Conservation (phyloP, 2,797 vertebrate species). For the Poeciliopsis infans region DNA sequence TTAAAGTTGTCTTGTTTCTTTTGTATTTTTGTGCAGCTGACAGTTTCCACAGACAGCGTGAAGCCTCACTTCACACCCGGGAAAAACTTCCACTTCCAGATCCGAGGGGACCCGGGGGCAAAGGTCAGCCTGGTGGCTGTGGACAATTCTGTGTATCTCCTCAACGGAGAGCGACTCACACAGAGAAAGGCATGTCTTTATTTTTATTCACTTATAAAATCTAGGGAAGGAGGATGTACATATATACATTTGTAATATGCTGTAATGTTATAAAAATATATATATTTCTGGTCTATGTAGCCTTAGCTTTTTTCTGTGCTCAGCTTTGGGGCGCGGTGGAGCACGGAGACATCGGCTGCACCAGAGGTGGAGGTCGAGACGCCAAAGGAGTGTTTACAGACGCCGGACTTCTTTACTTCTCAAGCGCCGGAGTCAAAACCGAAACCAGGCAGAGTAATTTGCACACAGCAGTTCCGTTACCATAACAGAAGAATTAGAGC, state of each 20-base stretch:
- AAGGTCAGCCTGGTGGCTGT: constrained; percentile 82
- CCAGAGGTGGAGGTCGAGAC: constrained; percentile 73
- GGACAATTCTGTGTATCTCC: constrained; percentile 84
- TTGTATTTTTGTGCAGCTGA: constrained; percentile 55
- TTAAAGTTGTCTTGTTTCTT: not conserved
- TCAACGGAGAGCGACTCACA: constrained; percentile 81
- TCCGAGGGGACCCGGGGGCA: constrained; percentile 81
- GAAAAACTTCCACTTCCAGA: constrained; percentile 52
- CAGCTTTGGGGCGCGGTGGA: constrained; percentile 85
- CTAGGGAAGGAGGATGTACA: not conserved
- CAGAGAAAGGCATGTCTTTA: constrained; percentile 80
- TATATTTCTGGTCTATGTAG: not conserved
- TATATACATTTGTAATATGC: not conserved
- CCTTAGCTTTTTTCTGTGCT: not conserved
- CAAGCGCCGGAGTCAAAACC: constrained; percentile 63
- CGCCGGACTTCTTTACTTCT: constrained; percentile 78
- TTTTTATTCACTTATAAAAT: not conserved
- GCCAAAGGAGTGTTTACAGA: constrained; percentile 72
- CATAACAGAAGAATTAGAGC: not conserved
- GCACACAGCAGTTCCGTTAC: not conserved
- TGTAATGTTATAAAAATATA: not conserved
- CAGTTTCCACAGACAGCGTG: constrained; percentile 35
- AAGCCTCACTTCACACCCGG: constrained; percentile 64
- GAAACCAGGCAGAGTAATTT: constrained; percentile 59
- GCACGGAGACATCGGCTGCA: constrained; percentile 81